phyloP scores from a whole-genome alignment of 2,113 vertebrate species.

The Phaethon lepturus region DNA sequence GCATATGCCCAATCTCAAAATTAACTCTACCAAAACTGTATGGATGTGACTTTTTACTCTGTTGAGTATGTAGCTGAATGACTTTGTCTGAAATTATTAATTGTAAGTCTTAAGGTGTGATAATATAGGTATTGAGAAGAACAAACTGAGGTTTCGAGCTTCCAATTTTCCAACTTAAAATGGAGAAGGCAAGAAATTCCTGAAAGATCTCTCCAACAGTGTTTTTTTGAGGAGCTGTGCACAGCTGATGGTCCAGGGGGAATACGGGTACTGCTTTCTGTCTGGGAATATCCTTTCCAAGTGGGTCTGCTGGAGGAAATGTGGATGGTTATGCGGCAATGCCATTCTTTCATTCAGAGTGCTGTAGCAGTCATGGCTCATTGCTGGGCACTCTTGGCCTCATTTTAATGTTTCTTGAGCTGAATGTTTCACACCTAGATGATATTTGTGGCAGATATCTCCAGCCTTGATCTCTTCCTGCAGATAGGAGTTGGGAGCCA shows the following conservation, averaged over 20 bases:
- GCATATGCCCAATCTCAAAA: neutral
- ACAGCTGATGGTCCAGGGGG: neutral
- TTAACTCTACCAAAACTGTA: neutral
- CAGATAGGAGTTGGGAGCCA: neutral
- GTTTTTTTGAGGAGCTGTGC: neutral
- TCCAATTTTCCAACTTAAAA: neutral
- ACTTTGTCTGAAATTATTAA: neutral
- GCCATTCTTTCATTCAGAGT: neutral
- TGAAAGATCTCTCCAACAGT: neutral
- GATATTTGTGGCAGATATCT: neutral
- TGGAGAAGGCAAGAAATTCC: neutral
- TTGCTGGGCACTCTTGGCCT: neutral
- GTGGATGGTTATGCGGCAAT: accelerated
- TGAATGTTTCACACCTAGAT: neutral
- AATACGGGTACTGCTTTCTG: neutral
- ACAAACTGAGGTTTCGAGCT: neutral
- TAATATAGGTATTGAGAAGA: neutral
- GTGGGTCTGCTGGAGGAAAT: neutral
- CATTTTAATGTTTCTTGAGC: neutral
- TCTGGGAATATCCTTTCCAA: neutral
- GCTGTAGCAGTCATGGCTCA: neutral
- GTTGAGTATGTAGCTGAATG: neutral
- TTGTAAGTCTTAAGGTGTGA: neutral
- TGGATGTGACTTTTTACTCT: neutral
- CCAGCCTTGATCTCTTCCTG: neutral